These are phyloP conservation scores for Gavia stellata DNA, from an alignment of 2,113 vertebrate genomes.

Conservation along the genomic window DNA sequence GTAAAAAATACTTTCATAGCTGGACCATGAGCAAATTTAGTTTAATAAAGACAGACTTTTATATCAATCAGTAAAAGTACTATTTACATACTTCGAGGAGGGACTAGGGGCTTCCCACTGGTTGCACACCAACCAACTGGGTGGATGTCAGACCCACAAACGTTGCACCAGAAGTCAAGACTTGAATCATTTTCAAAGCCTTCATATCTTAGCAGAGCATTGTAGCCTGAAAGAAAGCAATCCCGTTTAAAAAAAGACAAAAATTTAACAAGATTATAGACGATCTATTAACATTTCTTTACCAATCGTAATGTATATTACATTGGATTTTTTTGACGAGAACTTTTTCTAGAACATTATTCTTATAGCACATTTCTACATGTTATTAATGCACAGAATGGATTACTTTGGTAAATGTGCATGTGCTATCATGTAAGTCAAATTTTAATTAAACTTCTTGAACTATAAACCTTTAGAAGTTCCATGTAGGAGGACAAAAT, in stretches of 20 bases:
- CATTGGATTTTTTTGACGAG: not conserved
- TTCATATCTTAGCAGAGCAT: conserved; percentile 92
- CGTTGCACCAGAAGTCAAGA: conserved; percentile 94
- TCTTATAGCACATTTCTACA: not conserved
- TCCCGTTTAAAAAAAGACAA: not conserved
- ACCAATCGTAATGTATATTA: not conserved
- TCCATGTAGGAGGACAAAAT: not conserved
- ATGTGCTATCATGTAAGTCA: not conserved
- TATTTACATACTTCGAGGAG: conserved; percentile 84
- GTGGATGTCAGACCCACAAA: conserved; percentile 92
- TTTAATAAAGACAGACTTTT: not conserved
- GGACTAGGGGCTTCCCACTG: conserved; percentile 93
- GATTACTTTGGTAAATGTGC: not conserved
- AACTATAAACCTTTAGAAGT: not conserved
- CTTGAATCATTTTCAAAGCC: conserved; percentile 94
- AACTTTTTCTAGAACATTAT: not conserved
- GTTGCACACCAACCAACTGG: conserved; percentile 98
- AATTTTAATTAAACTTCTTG: not conserved
- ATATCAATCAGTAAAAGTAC: not conserved
- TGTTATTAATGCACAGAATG: not conserved
- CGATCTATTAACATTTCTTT: not conserved
- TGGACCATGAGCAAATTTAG: not conserved
- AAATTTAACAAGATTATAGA: not conserved
- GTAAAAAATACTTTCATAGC: not conserved
- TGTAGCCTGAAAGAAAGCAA: conserved; percentile 82